A percentile compares a stretch with the other conserved stretches of the same genome.
phyloP scores from a whole-genome alignment of 2,113 vertebrate species.

The Edolisoma coerulescens region DNA sequence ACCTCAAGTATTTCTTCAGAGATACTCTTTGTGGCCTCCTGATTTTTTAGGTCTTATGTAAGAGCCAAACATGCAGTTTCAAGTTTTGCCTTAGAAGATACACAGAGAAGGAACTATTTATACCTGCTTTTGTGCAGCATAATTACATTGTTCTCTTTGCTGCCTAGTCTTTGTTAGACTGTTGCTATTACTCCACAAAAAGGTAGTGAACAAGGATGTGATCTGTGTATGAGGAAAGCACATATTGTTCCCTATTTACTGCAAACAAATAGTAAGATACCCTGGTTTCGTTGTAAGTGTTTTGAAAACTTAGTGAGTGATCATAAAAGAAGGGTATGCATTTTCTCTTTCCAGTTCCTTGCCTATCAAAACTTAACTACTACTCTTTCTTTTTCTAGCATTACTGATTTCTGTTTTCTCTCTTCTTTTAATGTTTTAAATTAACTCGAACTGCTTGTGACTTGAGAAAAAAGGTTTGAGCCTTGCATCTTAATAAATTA shows the following conservation, averaged over 20 bases:
- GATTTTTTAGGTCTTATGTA: not conserved
- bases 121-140: not conserved
- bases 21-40: not conserved
- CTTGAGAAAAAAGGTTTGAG: not conserved
- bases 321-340: not conserved
- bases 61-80: not conserved
- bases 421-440: not conserved
- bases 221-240: not conserved
- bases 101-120: not conserved
- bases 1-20: not conserved
- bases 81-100: not conserved
- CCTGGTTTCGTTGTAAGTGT: not conserved
- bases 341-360: not conserved
- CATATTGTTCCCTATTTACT: not conserved
- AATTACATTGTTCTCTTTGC: not conserved
- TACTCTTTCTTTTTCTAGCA: not conserved
- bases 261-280: not conserved
- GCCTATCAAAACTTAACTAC: not conserved
- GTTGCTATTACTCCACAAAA: not conserved
- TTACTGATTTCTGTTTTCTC: not conserved
- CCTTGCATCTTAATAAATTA: not conserved
- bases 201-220: not conserved
- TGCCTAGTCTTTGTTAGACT: not conserved
- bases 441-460: not conserved
- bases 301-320: not conserved